phyloP scores from a whole-genome alignment of 2,888 invertebrate genomes.

The Yponomeuta plumbellus region DNA sequence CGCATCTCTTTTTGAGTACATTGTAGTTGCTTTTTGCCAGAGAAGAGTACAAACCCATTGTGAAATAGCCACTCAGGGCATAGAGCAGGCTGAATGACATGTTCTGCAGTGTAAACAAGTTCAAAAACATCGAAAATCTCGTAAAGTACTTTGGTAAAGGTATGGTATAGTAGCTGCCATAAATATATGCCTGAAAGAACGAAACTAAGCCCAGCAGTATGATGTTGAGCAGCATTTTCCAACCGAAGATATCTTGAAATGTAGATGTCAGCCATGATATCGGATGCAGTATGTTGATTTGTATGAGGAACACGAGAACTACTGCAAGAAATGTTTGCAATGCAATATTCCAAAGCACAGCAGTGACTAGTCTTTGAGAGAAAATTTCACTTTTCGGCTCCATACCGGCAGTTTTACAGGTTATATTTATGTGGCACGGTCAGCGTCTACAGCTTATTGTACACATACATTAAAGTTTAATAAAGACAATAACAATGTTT shows the following conservation, averaged over 20 bases:
- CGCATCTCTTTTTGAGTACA: conserved; percentile 66
- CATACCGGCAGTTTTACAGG: conserved; percentile 43
- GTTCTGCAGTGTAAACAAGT: conserved; percentile 78
- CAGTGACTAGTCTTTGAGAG: conserved; percentile 76
- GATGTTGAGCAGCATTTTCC: conserved; percentile 81
- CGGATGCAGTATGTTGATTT: conserved; percentile 80
- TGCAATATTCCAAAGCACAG: conserved; percentile 77
- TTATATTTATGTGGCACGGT: conserved; percentile 5
- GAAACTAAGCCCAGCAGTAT: conserved; percentile 79
- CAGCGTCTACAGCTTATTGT: neutral
- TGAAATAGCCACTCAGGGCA: conserved; percentile 79
- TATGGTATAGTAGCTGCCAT: conserved; percentile 81
- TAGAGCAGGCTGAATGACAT: conserved; percentile 75
- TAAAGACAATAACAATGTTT: neutral
- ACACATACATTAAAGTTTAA: neutral
- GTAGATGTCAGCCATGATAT: conserved; percentile 79
- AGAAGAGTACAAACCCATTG: conserved; percentile 82
- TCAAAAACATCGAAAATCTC: conserved; percentile 80
- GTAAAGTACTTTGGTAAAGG: conserved; percentile 79
- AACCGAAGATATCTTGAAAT: conserved; percentile 74
- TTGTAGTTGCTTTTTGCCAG: conserved; percentile 78
- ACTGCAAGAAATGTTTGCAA: conserved; percentile 72
- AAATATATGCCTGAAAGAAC: conserved; percentile 82
- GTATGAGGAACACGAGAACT: conserved; percentile 72
- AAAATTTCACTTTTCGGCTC: conserved; percentile 73